Evolutionary conservation across 1,140 invertebrate genomes (phyloP).

Genomic region (Drosophila triauraria): DNA sequence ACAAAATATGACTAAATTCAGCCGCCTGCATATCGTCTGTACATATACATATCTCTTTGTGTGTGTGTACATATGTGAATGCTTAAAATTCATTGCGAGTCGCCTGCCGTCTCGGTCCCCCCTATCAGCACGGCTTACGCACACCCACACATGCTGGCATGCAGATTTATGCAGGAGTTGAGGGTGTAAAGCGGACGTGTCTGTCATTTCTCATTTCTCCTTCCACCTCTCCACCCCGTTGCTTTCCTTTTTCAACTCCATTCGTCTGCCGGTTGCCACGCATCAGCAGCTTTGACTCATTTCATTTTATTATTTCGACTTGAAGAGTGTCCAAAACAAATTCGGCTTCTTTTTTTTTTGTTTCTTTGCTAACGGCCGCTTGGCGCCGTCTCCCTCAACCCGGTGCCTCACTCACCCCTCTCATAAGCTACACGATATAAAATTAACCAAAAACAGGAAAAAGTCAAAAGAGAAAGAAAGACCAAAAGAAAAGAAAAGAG

Average conservation of each 20-base stretch:
- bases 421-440: slow-evolving; percentile 55
- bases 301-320: slow-evolving; percentile 17
- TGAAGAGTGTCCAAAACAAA: slow-evolving; percentile 46
- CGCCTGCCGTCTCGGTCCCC: slow-evolving; percentile 13
- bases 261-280: slow-evolving; percentile 48
- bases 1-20: slow-evolving; percentile 26
- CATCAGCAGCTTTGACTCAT: slow-evolving; percentile 55
- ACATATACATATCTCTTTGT: neutral
- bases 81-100: slow-evolving; percentile 68
- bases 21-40: slow-evolving; percentile 26
- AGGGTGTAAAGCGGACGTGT: slow-evolving; percentile 76
- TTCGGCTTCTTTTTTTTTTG: slow-evolving; percentile 57
- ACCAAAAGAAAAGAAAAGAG: slow-evolving; percentile 42
- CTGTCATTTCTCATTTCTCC: slow-evolving; percentile 75
- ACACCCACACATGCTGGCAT: slow-evolving; percentile 19
- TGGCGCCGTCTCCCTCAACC: slow-evolving; percentile 48
- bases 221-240: slow-evolving; percentile 36
- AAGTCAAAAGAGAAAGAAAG: slow-evolving; percentile 45
- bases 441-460: slow-evolving; percentile 73
- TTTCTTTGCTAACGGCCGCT: slow-evolving; percentile 48
- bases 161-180: slow-evolving; percentile 42
- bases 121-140: neutral
- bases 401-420: neutral
- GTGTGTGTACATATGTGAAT: slow-evolving; percentile 31
- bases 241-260: slow-evolving; percentile 25